Evolutionary conservation across 1,140 invertebrate genomes (phyloP).

Genomic region (Platorchestia sp.): DNA sequence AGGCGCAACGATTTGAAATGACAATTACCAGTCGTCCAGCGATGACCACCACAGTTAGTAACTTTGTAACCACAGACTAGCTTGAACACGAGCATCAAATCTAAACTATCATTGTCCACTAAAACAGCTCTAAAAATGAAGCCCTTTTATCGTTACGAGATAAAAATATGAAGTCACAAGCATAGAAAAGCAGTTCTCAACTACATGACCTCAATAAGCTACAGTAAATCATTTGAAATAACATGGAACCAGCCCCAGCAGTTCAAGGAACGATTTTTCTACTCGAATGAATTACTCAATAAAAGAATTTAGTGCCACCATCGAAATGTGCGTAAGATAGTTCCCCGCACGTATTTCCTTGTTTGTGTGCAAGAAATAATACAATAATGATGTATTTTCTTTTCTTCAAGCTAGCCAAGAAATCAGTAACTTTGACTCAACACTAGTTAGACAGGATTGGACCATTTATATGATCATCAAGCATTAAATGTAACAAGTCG

Average conservation of each 20-base stretch:
- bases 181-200: neutral
- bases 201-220: neutral
- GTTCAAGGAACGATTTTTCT: neutral
- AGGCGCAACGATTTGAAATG: neutral
- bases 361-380: neutral
- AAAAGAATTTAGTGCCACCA: neutral
- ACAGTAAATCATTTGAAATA: neutral
- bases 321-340: neutral
- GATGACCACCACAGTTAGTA: neutral
- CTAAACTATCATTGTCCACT: neutral
- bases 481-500: too few relatives aligned
- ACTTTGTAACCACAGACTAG: neutral
- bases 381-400: too few relatives aligned
- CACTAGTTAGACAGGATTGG: neutral
- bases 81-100: neutral
- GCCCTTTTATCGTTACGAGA: neutral
- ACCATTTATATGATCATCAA: neutral
- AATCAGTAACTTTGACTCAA: neutral
- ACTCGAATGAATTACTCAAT: neutral
- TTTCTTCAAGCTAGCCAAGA: too few relatives aligned
- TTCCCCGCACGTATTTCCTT: neutral
- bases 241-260: neutral
- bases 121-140: neutral
- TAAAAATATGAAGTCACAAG: neutral
- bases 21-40: neutral